Evolutionary conservation across 2,888 invertebrate species (phyloP), one percentile per base, ranked within the genome.

Genomic region (Drosophila limbata): DNA sequence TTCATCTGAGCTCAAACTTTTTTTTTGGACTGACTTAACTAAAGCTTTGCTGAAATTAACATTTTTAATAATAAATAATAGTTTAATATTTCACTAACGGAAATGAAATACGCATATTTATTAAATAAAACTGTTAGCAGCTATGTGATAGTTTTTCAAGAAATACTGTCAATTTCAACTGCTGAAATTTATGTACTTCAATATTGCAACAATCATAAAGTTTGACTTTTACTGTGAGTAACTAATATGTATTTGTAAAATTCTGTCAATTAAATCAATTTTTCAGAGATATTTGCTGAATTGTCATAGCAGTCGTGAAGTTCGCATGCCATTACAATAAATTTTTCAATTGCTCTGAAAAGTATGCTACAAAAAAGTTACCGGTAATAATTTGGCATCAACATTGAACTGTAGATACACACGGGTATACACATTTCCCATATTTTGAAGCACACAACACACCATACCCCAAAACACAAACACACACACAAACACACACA

Each of bases 321-420:
- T 33, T 31, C 28, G 33, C 15, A 21, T n/a, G 11, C 25, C 8
- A 39, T 33, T 28, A 19, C 11, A 19, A 28, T 37, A 40, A 21
- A 50, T 56, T 15, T 25, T 19, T 31, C 19, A 6, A 11, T 25
- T 2, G 13, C 57, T n/a, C 73, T 44, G 15, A 50, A 62, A 70
- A 77, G 77, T 73, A 71, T 77, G 73, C 73, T 73, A 60, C 55
- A 57, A n/a, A 62, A 71, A 73, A 57, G 44, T 56, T 44, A 31
- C 39, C 51, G 48, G 56, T 45, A 61, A 40, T 65, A 40, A 53
- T 35, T 28, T 13, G 42, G 13, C 53, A 45, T 28, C 10, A 17
- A 33, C 53, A 50, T 69, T 44, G 31, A 28, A 52, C 37, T 44
- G 50, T 25, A 25, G n/a, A 35, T 53, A 28, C 64, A 44, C 53